phyloP scores from a whole-genome alignment of 2,113 vertebrate genomes.

The Falcunculus frontatus region DNA sequence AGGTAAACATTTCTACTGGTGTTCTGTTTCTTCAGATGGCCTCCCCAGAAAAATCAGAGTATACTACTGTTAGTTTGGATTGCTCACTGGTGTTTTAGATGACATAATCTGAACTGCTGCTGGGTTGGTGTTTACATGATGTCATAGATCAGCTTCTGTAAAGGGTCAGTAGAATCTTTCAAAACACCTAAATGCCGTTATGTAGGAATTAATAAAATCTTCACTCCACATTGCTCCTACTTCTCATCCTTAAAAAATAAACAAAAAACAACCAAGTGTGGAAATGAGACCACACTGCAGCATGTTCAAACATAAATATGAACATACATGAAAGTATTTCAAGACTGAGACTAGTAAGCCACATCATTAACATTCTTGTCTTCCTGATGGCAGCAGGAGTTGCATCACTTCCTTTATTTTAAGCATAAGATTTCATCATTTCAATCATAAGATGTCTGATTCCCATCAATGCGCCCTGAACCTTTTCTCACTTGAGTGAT shows the following conservation, averaged over 20 bases:
- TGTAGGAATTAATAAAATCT: not conserved
- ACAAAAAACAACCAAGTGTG: fast-evolving
- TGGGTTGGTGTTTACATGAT: not conserved
- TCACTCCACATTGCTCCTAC: not conserved
- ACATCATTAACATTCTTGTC: not conserved
- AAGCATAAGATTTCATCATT: not conserved
- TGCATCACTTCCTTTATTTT: not conserved
- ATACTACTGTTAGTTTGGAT: not conserved
- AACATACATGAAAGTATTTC: not conserved
- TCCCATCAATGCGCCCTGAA: not conserved
- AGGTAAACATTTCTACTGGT: not conserved
- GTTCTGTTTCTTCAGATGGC: not conserved
- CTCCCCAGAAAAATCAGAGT: not conserved
- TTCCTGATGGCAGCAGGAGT: not conserved
- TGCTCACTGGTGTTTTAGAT: not conserved
- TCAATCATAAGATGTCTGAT: not conserved
- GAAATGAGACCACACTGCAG: not conserved
- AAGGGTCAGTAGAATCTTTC: not conserved
- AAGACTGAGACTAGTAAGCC: not conserved
- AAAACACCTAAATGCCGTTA: not conserved
- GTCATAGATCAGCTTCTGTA: not conserved
- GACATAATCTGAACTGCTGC: not conserved
- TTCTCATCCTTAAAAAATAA: not conserved
- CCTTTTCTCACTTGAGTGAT: not conserved
- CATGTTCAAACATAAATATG: not conserved